Conservation (phyloP, 2,888 invertebrate genomes). For the Erynnis tages region DNA sequence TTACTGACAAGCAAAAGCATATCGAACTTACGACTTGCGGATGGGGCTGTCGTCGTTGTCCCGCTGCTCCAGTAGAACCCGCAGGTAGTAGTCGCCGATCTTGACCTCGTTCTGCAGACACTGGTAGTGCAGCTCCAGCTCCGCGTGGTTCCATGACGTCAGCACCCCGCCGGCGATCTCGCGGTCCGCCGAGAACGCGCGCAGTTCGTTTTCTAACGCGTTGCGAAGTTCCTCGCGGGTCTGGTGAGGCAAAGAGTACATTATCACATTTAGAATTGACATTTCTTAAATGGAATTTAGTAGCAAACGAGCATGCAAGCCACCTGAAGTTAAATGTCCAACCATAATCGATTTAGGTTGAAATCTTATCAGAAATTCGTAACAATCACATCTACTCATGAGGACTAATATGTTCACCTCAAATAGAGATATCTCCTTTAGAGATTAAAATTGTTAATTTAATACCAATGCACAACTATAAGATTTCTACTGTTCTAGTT, state of each 20-base stretch:
- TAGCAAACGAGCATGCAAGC: no score
- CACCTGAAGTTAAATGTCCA: no score
- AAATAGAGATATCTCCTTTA: no score
- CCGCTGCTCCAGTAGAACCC: conserved; percentile 95
- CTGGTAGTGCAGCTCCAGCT: conserved; percentile 96
- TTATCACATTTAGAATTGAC: neutral
- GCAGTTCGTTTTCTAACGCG: conserved; percentile 95
- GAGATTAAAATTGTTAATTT: no score
- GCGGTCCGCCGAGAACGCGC: conserved; percentile 93
- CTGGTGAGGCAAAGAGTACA: conserved; percentile 58
- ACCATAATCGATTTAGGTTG: no score
- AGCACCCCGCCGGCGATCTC: conserved; percentile 92
- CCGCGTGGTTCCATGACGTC: conserved; percentile 98
- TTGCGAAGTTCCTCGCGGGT: conserved; percentile 97
- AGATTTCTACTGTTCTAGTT: no score
- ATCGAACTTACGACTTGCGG: conserved; percentile 93
- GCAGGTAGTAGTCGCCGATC: conserved; percentile 98
- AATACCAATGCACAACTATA: no score
- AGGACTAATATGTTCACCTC: no score
- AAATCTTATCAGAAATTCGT: no score
- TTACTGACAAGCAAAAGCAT: no score
- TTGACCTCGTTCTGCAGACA: conserved; percentile 98
- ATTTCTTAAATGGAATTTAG: no score
- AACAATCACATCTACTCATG: no score
- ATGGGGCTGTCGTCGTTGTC: conserved; percentile 92